These are phyloP conservation scores for Chrysotoxum bicinctum DNA, from an alignment of 2,888 invertebrate genomes.

Conservation along the genomic window DNA sequence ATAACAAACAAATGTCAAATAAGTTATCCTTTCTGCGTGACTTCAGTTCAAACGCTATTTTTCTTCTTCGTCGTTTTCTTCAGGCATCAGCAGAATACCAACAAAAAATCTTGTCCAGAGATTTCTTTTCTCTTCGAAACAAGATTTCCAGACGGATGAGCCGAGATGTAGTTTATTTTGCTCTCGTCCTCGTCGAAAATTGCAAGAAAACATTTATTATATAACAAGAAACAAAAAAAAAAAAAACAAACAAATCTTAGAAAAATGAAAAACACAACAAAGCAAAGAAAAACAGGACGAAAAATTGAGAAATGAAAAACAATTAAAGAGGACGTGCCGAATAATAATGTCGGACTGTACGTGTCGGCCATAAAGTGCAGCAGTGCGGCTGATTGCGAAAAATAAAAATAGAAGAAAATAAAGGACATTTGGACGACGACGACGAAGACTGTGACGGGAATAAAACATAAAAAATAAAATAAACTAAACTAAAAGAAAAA, in stretches of 20 bases:
- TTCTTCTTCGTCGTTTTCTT: background rate
- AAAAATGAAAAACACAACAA: constrained; percentile 32
- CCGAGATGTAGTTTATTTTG: constrained; percentile 56
- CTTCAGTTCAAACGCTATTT: constrained; percentile 50
- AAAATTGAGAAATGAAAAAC: constrained; percentile 69
- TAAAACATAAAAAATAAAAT: background rate
- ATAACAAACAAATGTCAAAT: constrained; percentile 36
- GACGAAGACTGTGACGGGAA: background rate
- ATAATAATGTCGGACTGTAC: constrained; percentile 70
- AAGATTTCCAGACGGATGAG: constrained; percentile 47
- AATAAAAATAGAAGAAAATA: constrained; percentile 30
- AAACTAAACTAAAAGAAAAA: constrained; percentile 39
- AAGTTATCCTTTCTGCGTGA: constrained; percentile 65
- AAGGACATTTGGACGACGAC: constrained; percentile 23
- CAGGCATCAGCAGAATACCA: background rate
- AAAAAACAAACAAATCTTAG: background rate
- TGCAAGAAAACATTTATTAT: constrained; percentile 57
- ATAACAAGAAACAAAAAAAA: background rate
- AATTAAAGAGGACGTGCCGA: constrained; percentile 71
- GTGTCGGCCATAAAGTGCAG: constrained; percentile 72
- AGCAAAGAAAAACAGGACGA: constrained; percentile 46
- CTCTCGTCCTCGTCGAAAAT: constrained; percentile 18
- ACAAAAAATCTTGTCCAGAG: background rate
- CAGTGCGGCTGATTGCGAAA: constrained; percentile 72
- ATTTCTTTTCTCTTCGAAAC: background rate